A percentile compares a stretch with the other conserved stretches of the same genome.
Evolutionary conservation across 2,888 invertebrate species (phyloP).

Genomic region (Andricus curvator): DNA sequence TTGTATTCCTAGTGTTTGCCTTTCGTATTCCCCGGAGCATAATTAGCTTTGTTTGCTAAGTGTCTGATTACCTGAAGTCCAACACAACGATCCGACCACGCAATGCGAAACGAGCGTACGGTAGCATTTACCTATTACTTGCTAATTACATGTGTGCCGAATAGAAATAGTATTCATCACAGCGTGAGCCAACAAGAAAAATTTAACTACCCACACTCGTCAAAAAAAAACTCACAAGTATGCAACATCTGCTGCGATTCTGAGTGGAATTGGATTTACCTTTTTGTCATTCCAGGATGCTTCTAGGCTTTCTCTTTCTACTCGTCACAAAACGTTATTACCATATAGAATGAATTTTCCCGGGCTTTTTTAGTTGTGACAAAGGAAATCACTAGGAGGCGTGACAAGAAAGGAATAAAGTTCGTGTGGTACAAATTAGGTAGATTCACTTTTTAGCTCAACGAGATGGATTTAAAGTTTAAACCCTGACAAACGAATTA

Average conservation of each 20-base stretch:
- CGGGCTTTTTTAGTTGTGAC: background rate
- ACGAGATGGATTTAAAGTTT: background rate
- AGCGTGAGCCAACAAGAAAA: background rate
- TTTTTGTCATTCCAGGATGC: slow-evolving; percentile 33
- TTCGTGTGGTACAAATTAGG: slow-evolving; percentile 5
- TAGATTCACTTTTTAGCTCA: slow-evolving; percentile 11
- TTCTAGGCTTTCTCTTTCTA: slow-evolving; percentile 28
- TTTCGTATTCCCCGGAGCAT: slow-evolving; percentile 59
- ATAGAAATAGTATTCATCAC: slow-evolving; percentile 18
- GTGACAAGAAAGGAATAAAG: slow-evolving; percentile 9
- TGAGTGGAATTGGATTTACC: slow-evolving; percentile 32
- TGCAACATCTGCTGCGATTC: background rate
- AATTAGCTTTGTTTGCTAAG: slow-evolving; percentile 74
- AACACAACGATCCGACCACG: slow-evolving; percentile 50
- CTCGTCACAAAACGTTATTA: slow-evolving; percentile 37
- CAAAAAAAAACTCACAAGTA: slow-evolving; percentile 1
- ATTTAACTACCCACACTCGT: background rate
- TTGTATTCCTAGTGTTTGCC: slow-evolving; percentile 62
- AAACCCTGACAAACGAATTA: background rate
- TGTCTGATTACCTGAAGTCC: slow-evolving; percentile 68
- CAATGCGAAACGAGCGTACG: slow-evolving; percentile 44
- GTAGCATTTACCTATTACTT: slow-evolving; percentile 60
- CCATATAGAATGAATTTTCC: slow-evolving; percentile 35
- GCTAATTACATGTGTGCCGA: slow-evolving; percentile 58
- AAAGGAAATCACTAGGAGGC: slow-evolving; percentile 35